Conservation (phyloP, 1,140 invertebrate species). For the Formica selysi region DNA sequence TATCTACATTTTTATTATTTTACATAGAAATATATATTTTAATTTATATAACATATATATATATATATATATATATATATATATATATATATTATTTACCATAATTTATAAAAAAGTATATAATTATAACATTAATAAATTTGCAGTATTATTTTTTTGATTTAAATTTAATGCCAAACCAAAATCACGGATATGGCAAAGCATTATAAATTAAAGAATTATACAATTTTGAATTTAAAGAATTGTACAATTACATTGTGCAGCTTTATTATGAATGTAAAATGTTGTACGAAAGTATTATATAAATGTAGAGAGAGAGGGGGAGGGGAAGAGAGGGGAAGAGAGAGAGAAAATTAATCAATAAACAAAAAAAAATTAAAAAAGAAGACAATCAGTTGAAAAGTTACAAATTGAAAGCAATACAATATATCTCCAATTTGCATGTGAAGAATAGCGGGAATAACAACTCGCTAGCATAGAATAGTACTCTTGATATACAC, state of each 20-base stretch:
- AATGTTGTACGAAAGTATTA: neutral
- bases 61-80: neutral
- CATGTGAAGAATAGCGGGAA: slow-evolving; percentile 42
- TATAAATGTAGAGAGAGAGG: neutral
- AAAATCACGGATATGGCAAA: neutral
- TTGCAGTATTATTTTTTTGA: neutral
- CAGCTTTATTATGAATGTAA: neutral
- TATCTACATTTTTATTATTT: neutral
- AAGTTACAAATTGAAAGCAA: slow-evolving; percentile 51
- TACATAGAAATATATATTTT: neutral
- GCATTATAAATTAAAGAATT: neutral
- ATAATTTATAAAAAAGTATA: neutral
- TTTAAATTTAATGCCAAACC: too few species aligned
- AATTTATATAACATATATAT: neutral
- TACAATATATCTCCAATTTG: slow-evolving; percentile 51
- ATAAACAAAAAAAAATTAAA: neutral
- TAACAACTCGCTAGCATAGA: slow-evolving; percentile 14
- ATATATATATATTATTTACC: neutral
- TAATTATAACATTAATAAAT: neutral
- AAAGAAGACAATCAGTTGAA: neutral
- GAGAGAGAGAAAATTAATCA: neutral
- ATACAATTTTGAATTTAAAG: neutral
- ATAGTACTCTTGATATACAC: slow-evolving; percentile 13
- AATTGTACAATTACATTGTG: neutral
- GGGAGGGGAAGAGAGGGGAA: neutral